Evolutionary conservation across 2,797 vertebrate genomes (phyloP).

Genomic region (Sciaenops ocellatus): DNA sequence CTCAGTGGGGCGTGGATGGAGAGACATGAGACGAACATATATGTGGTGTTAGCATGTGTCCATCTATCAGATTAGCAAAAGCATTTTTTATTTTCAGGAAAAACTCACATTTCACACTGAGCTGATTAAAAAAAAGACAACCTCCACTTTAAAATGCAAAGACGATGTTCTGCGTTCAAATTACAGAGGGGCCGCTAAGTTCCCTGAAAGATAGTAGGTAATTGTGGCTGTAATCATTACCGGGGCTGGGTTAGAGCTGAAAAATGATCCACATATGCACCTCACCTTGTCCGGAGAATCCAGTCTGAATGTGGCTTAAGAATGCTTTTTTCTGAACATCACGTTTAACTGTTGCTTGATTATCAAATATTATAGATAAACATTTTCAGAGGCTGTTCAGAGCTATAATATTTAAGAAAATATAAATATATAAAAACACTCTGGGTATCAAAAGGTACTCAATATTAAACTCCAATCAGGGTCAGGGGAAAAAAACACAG

Average conservation of each 20-base stretch:
- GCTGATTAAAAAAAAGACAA: background rate
- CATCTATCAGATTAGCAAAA: background rate
- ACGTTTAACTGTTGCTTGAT: background rate
- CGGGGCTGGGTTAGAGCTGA: background rate
- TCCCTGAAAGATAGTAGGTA: background rate
- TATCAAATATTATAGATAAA: background rate
- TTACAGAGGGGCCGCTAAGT: background rate
- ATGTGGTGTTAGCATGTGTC: background rate
- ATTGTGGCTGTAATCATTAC: slow-evolving; percentile 16
- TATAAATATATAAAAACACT: background rate
- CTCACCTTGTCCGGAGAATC: background rate
- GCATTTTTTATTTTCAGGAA: background rate
- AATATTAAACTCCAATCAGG: background rate
- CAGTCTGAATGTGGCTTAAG: background rate
- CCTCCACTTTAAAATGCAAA: slow-evolving; percentile 1
- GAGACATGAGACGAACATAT: background rate
- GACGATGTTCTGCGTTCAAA: background rate
- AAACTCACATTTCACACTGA: background rate
- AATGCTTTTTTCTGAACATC: background rate
- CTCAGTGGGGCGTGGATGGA: background rate
- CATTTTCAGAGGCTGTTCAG: background rate
- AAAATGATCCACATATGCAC: background rate
- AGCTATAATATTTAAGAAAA: background rate
- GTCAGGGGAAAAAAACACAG: background rate
- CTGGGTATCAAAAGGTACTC: background rate